Percentiles rank a stretch among this genome's conserved stretches.
phyloP scores from a whole-genome alignment of 2,888 invertebrate genomes.

The Pyrrhia umbra region DNA sequence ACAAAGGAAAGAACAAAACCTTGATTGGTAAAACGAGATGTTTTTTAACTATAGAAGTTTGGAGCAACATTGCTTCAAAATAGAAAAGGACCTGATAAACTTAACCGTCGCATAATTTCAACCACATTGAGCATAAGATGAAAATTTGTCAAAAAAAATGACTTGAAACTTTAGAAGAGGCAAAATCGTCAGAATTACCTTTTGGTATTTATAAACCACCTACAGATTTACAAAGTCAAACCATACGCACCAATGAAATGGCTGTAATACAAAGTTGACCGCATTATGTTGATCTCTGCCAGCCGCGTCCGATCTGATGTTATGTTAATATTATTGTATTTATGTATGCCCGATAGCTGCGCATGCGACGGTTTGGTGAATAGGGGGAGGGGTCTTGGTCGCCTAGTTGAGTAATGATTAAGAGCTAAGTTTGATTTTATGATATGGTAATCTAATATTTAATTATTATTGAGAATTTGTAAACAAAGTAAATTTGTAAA shows the following conservation, averaged over 20 bases:
- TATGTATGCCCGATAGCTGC: constrained; percentile 58
- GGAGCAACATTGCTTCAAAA: background rate
- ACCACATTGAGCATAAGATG: no score
- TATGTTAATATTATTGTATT: constrained; percentile 61
- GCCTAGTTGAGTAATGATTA: background rate
- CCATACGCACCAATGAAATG: constrained; percentile 22
- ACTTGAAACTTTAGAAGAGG: background rate
- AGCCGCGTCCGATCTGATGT: constrained; percentile 69
- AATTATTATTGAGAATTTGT: constrained; percentile 3
- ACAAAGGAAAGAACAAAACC: no score
- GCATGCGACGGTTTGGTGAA: constrained; percentile 49
- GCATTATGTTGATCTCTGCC: constrained; percentile 59
- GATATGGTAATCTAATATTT: background rate
- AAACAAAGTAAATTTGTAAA: no score
- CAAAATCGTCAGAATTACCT: background rate
- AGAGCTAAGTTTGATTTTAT: constrained; percentile 1
- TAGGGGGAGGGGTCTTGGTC: background rate
- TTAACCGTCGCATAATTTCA: background rate
- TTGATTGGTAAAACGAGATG: no score
- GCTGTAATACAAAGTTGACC: constrained; percentile 41
- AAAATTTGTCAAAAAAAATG: no score
- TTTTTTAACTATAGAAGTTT: no score
- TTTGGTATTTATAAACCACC: background rate
- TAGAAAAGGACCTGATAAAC: background rate
- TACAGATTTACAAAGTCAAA: constrained; percentile 39